phyloP scores from a whole-genome alignment of 2,888 invertebrate species.

The Melinaea marsaeus region DNA sequence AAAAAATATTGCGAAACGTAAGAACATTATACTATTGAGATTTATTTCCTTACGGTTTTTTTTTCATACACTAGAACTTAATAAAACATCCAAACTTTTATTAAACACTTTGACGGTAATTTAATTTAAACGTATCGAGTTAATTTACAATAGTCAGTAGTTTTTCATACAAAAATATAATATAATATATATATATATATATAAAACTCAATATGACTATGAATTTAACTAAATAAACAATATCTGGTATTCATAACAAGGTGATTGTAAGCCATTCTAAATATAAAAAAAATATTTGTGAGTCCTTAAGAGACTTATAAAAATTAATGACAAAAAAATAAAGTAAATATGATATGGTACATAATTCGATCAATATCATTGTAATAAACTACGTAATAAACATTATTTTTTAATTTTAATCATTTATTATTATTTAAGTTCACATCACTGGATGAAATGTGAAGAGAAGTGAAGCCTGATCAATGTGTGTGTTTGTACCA shows the following conservation, averaged over 20 bases:
- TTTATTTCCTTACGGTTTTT: too few relatives aligned
- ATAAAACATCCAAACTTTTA: too few relatives aligned
- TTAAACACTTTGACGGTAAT: too few relatives aligned
- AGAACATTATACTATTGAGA: too few relatives aligned
- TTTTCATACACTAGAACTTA: too few relatives aligned
- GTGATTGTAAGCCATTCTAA: constrained; percentile 93
- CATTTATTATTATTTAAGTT: constrained; percentile 6
- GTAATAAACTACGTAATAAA: constrained; percentile 15
- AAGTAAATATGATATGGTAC: not conserved
- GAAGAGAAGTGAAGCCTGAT: not conserved
- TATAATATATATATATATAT: too few relatives aligned
- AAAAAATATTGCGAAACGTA: too few relatives aligned
- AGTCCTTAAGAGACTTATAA: constrained; percentile 18
- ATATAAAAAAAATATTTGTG: constrained; percentile 32
- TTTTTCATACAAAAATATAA: constrained; percentile 8
- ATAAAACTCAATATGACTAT: constrained; percentile 86
- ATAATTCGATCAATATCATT: constrained; percentile 5
- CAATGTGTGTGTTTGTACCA: not conserved
- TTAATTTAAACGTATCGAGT: too few relatives aligned
- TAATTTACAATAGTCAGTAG: not conserved
- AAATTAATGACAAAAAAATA: constrained; percentile 35
- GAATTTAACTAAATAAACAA: too few relatives aligned
- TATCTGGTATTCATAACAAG: too few relatives aligned
- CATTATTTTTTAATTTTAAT: constrained; percentile 14
- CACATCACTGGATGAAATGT: constrained; percentile 11